Evolutionary conservation across 2,797 vertebrate genomes (phyloP), one percentile per base, ranked within the genome.

Genomic region (Chaenodraco wilsoni): DNA sequence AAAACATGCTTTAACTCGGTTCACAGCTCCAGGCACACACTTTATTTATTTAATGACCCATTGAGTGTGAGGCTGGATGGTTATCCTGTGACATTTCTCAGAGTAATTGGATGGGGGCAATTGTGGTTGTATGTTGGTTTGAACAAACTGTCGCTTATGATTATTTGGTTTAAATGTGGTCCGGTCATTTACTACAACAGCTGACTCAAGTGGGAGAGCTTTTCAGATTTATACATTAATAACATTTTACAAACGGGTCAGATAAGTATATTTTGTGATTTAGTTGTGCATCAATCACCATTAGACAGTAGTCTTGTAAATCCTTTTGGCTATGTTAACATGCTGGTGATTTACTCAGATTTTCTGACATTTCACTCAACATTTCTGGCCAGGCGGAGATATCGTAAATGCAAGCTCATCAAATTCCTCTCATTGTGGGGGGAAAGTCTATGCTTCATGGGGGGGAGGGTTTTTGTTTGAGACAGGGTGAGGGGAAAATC

Each of bases 401-500:
- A 41, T 67, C 41, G 13, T 52, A 58, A 86, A 84, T 88, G 88
- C 92, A 85, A 87, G 82, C 86, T 92, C 91, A 92, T 91, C 90
- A 91, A 83, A 93, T 93, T 92, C 91, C 89, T 91, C 69, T 81
- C 80, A 74, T 79, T 87, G 89, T 85, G 66, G 89, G 80, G 80
- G 81, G 77, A 82, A 88, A 64, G 87, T 88, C 79, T 87, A 10
- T 59, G 76, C 67, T 70, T 69, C 27, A 46, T 9, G 70, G 69
- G 57, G 67, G 77, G 76, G 63, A 70, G 74, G 60, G 63, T 58
- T 65, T 69, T 65, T 69, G 56, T 88, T 72, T 78, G 78, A 88
- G 78, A 85, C 61, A 43, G 52, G 17, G 33, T 56, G 52, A 71
- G 65, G 52, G n/a, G 44, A 70, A 67, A 65, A 41, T 13, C 44